Base-by-base conservation (phyloP, 1,140 invertebrate species). In the Holcopasites calliopsidis region DNA sequence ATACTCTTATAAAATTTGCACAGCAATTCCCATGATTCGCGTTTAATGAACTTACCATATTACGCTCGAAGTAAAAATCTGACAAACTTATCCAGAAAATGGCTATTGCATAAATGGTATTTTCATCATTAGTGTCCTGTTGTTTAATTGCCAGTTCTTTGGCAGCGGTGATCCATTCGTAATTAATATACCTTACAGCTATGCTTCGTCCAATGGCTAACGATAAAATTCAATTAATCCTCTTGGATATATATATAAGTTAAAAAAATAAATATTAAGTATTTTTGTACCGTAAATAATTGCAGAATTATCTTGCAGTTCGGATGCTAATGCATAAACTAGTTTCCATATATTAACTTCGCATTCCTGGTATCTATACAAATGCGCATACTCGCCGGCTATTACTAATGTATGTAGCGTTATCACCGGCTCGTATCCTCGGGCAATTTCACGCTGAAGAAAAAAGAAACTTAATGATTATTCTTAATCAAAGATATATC, bases 1-100 rank as follows among this genome's bases (percentile, higher is more conserved):
- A 21, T 42, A 23, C 21, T n/a, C 38, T 40, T 62, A 44, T 57
- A 44, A 72, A 71, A 66, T 57, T 40, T 44, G 26, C 21, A n/a
- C 33, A 28, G 10, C 13, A 18, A 11, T 10, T 33, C 5, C 54
- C 66, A 71, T 49, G 40, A 69, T 61, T 42, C 18, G 42, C 23
- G 26, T 8, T n/a, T 40, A 3, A 42, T 55, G 54, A 68, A 74
- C 31, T 69, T 78, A 89, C 89, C 82, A 86, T 86, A 26, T 82
- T 82, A 55, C 78, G 84, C 79, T 89, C 85, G 18, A 90, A 89
- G 58, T 90, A 90, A 69, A 87, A 87, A 38, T 91, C 87, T 44
- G 89, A 83, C 35, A 92, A 83, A 73, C 84, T 88, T 47, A 89
- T 79, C 78, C 82, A 88, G 76, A 88, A 91, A 33, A 86, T 54